Evolutionary conservation across 2,888 invertebrate species (phyloP), one percentile per base, ranked within the genome.

Genomic region (Seira ritae): DNA sequence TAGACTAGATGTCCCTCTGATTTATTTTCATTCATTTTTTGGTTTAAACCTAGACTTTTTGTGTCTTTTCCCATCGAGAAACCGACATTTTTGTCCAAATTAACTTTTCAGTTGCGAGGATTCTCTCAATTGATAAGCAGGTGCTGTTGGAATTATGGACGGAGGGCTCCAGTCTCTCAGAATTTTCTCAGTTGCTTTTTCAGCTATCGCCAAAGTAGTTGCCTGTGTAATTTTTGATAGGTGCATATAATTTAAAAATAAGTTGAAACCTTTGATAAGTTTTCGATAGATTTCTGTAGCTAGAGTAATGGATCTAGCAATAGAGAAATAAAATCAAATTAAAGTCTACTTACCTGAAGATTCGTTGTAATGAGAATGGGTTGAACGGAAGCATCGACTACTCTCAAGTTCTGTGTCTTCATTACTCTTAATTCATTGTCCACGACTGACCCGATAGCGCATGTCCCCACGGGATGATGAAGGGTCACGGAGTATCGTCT

Each of bases 371-470:
- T 69, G 0, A 80, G 2, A 0, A 46, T 50, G 0, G 85, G 85
- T 22, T 72, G 66, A 3, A 85, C 42, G 1, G 86, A 86, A 19
- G 81, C 71, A 60, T 88, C 88, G 6, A 88, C 70, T 0, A 87
- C 87, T 24, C 88, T 62, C 1, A 88, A 37, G 17, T 75, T 74
- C 22, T 71, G 65, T 0, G 80, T 79, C 10, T 87, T 86, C 22
- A 67, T 50, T 4, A 88, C 87, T 55, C 85, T 60, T 2, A 88
- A 62, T 60, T 86, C 55, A 0, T 86, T 20, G 72, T 88, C 88
- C 8, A 88, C 88, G 0, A 86, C 86, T 20, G 62, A 66, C 1
- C 87, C 87, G 85, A 88, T 85, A 0, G 85, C 23, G 50, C 79
- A 72, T 0, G 84, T 85, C 0, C 87, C 86, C 10, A 80, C 84